These are phyloP conservation scores for Dicerorhinus sumatrensis DNA, from an alignment of 2,113 vertebrate genomes.

Conservation along the genomic window DNA sequence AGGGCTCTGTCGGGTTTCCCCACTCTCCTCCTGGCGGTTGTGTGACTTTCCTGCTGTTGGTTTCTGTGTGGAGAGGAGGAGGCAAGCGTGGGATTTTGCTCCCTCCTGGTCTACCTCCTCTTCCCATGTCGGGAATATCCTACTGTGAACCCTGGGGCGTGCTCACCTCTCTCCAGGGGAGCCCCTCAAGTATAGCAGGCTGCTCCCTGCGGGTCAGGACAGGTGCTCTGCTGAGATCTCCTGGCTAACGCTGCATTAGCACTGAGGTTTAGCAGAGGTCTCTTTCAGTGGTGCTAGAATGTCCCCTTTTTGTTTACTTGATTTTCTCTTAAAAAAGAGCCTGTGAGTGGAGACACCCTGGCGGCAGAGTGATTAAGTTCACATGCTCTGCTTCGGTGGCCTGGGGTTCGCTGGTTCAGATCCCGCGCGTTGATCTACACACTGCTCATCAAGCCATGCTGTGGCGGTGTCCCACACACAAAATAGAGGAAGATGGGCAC, in stretches of 20 bases:
- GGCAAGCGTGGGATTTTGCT: neutral
- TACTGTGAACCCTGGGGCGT: neutral
- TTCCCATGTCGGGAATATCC: neutral
- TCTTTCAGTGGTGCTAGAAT: neutral
- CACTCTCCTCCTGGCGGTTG: neutral
- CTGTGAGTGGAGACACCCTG: no score
- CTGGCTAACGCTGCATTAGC: neutral
- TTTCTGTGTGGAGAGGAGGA: neutral
- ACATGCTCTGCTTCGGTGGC: no score
- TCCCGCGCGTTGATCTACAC: no score
- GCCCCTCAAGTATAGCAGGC: neutral
- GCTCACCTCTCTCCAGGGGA: neutral
- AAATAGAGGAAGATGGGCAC: no score
- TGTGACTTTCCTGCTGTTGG: neutral
- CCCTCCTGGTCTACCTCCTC: neutral
- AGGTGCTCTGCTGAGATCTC: neutral
- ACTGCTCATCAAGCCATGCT: no score
- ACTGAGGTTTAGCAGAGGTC: no score
- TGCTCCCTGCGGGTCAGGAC: neutral
- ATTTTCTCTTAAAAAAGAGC: neutral
- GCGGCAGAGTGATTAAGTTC: no score
- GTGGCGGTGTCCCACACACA: no score
- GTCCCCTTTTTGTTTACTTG: no score
- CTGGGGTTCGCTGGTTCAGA: no score
- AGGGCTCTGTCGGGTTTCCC: neutral